phyloP scores from a whole-genome alignment of 1,140 invertebrate species.

The Octopus bimaculoides region DNA sequence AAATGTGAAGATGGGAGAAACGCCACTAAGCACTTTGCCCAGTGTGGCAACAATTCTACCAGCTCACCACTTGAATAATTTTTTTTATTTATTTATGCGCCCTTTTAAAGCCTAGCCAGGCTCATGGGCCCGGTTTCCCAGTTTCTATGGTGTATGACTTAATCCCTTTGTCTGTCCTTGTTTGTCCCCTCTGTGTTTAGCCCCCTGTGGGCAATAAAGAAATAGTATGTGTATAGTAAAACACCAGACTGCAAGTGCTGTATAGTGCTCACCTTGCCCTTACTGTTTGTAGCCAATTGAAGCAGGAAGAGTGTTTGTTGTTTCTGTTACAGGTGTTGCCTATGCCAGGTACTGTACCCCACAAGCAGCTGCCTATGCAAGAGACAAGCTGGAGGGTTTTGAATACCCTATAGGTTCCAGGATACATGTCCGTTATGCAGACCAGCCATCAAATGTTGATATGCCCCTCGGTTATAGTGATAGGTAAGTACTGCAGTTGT shows the following conservation, averaged over 20 bases:
- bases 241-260: background rate
- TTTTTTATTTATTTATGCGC: too few species aligned
- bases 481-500: background rate
- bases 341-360: constrained; percentile 72
- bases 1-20: too few species aligned
- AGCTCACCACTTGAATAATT: too few species aligned
- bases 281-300: background rate
- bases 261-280: background rate
- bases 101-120: too few species aligned
- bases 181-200: too few species aligned
- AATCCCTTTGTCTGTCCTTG: too few species aligned
- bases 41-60: too few species aligned
- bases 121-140: too few species aligned
- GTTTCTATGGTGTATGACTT: too few species aligned
- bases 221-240: too few species aligned
- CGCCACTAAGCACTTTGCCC: too few species aligned
- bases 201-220: too few species aligned
- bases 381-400: constrained; percentile 80
- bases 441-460: constrained; percentile 17
- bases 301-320: constrained; percentile 1
- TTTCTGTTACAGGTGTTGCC: constrained; percentile 54
- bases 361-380: constrained; percentile 75
- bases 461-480: background rate
- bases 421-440: constrained; percentile 73
- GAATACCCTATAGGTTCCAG: constrained; percentile 82